A percentile compares a stretch with the other conserved stretches of the same genome.
phyloP scores from a whole-genome alignment of 2,113 vertebrate genomes.

The Terrapene triunguis region DNA sequence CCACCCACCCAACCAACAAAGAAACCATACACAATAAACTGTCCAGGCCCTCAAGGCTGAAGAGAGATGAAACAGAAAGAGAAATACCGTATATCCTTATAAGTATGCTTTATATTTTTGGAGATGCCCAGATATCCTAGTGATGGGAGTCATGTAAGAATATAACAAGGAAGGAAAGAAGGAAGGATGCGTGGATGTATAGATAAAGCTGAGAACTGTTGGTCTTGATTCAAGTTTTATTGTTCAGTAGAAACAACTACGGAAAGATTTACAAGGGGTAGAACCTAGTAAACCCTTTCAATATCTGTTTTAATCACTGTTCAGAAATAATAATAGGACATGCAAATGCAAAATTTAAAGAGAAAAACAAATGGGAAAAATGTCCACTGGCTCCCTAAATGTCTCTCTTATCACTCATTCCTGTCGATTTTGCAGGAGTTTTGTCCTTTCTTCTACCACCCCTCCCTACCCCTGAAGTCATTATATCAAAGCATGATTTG shows the following conservation, averaged over 20 bases:
- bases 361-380: background rate
- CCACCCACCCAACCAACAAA: background rate
- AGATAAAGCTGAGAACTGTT: background rate
- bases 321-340: background rate
- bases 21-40: background rate
- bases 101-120: background rate
- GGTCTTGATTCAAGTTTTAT: background rate
- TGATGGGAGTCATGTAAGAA: background rate
- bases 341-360: background rate
- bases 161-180: background rate
- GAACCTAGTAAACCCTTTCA: background rate
- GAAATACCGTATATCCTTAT: background rate
- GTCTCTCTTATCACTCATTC: background rate
- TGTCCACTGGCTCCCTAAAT: background rate
- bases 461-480: background rate
- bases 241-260: background rate
- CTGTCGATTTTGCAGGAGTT: background rate
- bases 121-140: background rate
- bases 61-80: conserved; percentile 35
- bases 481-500: background rate
- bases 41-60: background rate
- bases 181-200: background rate
- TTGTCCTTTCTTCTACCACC: background rate
- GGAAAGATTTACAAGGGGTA: background rate
- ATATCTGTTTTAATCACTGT: background rate